Evolutionary conservation across 2,888 invertebrate genomes (phyloP), one percentile per base, ranked within the genome.

Genomic region (Machimus rusticus): DNA sequence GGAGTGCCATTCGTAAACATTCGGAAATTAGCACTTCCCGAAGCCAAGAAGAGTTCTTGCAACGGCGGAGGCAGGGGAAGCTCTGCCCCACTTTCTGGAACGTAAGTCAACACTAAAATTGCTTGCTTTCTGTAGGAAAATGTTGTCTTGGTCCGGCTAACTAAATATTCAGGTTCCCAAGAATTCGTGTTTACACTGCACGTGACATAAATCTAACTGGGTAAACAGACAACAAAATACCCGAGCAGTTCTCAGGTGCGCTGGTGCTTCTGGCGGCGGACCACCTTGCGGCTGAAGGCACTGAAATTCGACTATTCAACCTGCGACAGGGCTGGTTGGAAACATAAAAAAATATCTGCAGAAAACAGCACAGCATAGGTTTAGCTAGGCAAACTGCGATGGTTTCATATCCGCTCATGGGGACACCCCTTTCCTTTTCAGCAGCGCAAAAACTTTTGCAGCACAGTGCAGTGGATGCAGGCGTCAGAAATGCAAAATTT

Each of bases 181-280:
- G 76, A 76, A 39, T 66, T 39, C 76, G 39, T 76, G 39, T 76
- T 76, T 76, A 39, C 76, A 37, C 37, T 76, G 76, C 76, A 76
- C 76, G 76, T 76, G 76, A 76, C 76, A 76, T 76, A 82, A 82
- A 82, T 51, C 82, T 51, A 82, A 82, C 82, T 66, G 9, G 31
- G 82, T 82, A 82, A 82, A 82, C 81, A 78, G 66, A 34, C 51
- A 82, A n/a, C 82, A 82, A 76, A 76, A 76, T 76, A 34, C 14
- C 34, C 28, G 76, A 76, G 37, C 28, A n/a, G n/a, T 76, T 76
- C 34, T 19, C 37, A 39, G 31, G 76, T 76, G 34, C 16, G 31
- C 23, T 66, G 66, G 19, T 66, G 66, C 28, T 28, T 66, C 66
- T 66, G 28, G 28, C 28, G 66, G 66, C 28, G 28, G 28, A 66